Base-by-base conservation (phyloP, 2,113 vertebrate species). In the Myocastor coypus region DNA sequence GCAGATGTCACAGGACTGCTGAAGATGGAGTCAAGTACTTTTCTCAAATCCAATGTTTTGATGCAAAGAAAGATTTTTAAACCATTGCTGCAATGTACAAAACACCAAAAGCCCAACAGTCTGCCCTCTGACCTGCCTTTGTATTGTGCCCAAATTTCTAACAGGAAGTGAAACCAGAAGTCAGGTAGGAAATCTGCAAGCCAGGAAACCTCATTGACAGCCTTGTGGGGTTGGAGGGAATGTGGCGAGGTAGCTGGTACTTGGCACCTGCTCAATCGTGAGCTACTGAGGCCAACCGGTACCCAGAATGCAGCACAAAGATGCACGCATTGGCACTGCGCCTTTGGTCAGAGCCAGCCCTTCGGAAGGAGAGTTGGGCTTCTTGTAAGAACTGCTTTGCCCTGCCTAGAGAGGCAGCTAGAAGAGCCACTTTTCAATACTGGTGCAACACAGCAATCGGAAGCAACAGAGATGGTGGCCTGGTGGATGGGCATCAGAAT, bases 31-130 rank as follows among this genome's bases (percentile, higher is more conserved):
- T 5, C 73, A 50, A 61, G 13, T 26, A 17, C 77, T 92, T 83
- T 80, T 90, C 71, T 93, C 57, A n/a, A 83, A 64, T n/a, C 50
- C 50, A 37, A 0, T 63, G 68, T 63, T 86, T 89, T 89, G 13
- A 84, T 89, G 52, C 32, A 52, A 94, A 83, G 30, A 81, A 85
- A 55, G 30, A 63, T 64, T 73, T 86, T 19, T 11, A 85, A 96
- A 78, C 42, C 84, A 7, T 5, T 52, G 22, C 6, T 42, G 12
- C 46, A 55, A 57, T 68, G 63, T 81, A 85, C 57, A 75, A 94
- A 37, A 89, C 78, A 66, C 26, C 40, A 37, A 40, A 84, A 57
- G 32, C 28, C 64, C 88, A 88, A 59, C 3, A 55, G 50, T 69
- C 77, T 82, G 68, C 68, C 55, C 16, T 8, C 82, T 16, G 20